Evolutionary conservation across 2,888 invertebrate species (phyloP), one percentile per base, ranked within the genome.

Genomic region (Rhagonycha fulva): DNA sequence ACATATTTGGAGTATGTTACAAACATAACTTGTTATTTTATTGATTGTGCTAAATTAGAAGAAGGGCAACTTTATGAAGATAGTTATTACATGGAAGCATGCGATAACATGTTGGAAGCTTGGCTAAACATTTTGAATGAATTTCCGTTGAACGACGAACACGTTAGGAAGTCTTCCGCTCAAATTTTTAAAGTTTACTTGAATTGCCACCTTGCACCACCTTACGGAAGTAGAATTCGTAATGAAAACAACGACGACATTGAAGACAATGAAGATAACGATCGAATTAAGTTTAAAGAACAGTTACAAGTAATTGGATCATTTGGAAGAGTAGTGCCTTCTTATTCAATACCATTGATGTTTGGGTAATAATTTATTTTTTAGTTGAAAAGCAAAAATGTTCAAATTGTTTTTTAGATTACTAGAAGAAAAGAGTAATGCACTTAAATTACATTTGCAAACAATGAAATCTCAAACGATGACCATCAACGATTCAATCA

Each of bases 161-260:
- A 80, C n/a, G 82, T 84, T 32, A 80, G 85, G 71, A 82, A 87
- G 68, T 82, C 85, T 62, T 88, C 89, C 7, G 85, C 87, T 11
- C 88, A 92, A 86, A 92, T 96, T 79, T 96, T 96, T 85, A 94
- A 95, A 85, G 92, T 92, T 3, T 97, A 95, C 85, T 87, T 97
- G 67, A 93, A 94, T 83, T 93, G 93, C 83, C 94, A 96, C 86
- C 88, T 97, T 78, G 93, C 94, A 9, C 93, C 95, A 0, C 97
- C 97, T 0, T 94, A 96, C 85, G 97, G 94, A 26, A 89, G 88
- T 62, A 88, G 94, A 80, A 88, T 88, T 19, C 84, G 84, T 7
- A 85, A 85, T 28, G 87, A 88, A 28, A 83, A 88, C 62, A 87
- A 86, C 5, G 89, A 90, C 78, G 93, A 93, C 81, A 91, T 93